Percentiles rank a stretch among this genome's conserved stretches.
These are phyloP conservation scores for Pocillopora verrucosa DNA, from an alignment of 64 coral and sea anemone species.

Conservation along the genomic window DNA sequence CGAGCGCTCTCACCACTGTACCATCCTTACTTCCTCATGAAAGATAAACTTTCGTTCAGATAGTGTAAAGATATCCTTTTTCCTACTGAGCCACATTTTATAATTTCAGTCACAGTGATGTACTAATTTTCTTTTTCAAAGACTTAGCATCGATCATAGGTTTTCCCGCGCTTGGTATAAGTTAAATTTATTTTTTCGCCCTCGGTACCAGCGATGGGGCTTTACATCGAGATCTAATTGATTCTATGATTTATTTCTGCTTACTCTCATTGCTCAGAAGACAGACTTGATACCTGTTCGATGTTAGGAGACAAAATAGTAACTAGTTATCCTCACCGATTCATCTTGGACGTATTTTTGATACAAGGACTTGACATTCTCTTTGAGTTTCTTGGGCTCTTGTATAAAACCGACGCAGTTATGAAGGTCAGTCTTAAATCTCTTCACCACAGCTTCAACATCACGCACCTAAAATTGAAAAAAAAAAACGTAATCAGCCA, in stretches of 20 bases:
- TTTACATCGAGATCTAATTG: background rate
- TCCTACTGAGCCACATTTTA: too few relatives aligned
- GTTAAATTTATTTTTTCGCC: background rate
- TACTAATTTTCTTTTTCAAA: too few relatives aligned
- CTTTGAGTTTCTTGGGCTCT: constrained; percentile 98
- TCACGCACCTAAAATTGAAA: constrained; percentile 71
- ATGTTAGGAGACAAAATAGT: background rate
- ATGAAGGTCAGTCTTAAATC: constrained; percentile 95
- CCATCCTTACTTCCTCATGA: too few relatives aligned
- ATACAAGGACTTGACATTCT: constrained; percentile 89
- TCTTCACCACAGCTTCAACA: constrained; percentile 93
- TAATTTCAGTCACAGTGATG: too few relatives aligned
- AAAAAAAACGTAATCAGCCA: background rate
- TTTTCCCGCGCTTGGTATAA: background rate
- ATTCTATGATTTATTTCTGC: background rate
- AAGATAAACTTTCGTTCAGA: too few relatives aligned
- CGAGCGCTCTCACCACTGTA: too few relatives aligned
- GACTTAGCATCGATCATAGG: background rate
- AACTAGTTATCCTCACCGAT: constrained; percentile 53
- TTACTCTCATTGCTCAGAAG: background rate
- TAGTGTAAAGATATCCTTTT: background rate
- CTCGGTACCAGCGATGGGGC: background rate
- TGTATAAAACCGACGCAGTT: constrained; percentile 92
- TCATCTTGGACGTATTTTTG: constrained; percentile 99
- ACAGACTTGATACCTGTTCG: too few relatives aligned